Percentiles rank a stretch among this genome's conserved stretches.
These are phyloP conservation scores for Urocyon cinereoargenteus DNA, from an alignment of 2,797 vertebrate species.

Conservation along the genomic window DNA sequence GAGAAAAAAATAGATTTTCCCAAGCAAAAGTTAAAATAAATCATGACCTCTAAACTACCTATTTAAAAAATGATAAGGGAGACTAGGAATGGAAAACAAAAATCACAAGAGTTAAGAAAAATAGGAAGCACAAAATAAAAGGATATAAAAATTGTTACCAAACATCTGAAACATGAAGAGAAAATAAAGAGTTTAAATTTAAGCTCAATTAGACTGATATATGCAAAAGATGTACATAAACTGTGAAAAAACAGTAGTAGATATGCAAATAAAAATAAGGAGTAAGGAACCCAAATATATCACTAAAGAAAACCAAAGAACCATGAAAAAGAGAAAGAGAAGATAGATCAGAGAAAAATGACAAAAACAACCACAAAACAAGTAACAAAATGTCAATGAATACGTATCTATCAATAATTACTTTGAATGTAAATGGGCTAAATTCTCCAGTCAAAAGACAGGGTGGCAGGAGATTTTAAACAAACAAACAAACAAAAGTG, in stretches of 20 bases:
- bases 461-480: background rate
- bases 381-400: background rate
- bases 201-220: background rate
- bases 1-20: background rate
- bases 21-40: background rate
- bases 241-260: background rate
- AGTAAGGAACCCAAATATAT: background rate
- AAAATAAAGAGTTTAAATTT: background rate
- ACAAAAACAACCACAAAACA: background rate
- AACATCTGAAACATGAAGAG: background rate
- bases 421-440: background rate
- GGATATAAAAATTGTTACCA: background rate
- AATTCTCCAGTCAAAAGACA: background rate
- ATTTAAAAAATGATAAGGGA: background rate
- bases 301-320: too few species aligned
- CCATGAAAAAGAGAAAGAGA: background rate
- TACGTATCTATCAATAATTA: background rate
- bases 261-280: background rate
- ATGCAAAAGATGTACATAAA: background rate
- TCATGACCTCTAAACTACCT: background rate
- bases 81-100: background rate
- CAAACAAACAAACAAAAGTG: too few species aligned
- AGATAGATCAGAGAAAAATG: background rate
- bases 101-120: background rate
- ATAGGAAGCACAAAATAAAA: background rate